A percentile compares a stretch with the other conserved stretches of the same genome.
phyloP scores from a whole-genome alignment of 92 coral and sea anemone genomes.

The Micromussa lordhowensis region DNA sequence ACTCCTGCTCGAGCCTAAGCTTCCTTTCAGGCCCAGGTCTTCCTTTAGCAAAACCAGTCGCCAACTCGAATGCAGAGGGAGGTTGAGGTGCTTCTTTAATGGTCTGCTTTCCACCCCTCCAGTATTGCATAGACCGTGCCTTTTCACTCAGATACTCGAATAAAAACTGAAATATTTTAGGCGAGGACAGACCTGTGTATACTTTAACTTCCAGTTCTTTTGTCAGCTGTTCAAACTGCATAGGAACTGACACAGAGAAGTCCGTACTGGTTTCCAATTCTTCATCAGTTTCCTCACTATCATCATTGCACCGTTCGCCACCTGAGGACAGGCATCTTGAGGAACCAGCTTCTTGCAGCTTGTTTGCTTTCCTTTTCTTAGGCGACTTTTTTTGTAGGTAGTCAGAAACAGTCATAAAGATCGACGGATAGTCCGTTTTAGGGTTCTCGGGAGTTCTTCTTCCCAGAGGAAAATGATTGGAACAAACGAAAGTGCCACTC shows the following conservation, averaged over 20 bases:
- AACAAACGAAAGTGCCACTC: too few relatives aligned
- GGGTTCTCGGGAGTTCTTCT: too few relatives aligned
- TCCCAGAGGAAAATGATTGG: too few relatives aligned
- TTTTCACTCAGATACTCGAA: constrained; percentile 51
- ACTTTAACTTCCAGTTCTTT: too few relatives aligned
- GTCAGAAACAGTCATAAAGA: too few relatives aligned
- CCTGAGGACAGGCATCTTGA: too few relatives aligned
- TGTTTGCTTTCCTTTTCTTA: constrained; percentile 51
- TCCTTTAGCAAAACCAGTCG: constrained; percentile 29
- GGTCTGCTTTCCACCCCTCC: constrained; percentile 76
- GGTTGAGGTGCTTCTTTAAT: constrained; percentile 54
- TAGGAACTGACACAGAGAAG: constrained; percentile 10
- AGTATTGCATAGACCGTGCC: constrained; percentile 69
- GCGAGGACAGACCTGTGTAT: too few relatives aligned
- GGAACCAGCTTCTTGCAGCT: neutral
- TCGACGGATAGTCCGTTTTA: too few relatives aligned
- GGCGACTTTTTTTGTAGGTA: constrained; percentile 49
- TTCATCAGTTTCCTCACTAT: neutral
- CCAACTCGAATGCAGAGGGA: constrained; percentile 32
- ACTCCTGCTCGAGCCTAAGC: neutral
- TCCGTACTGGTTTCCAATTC: constrained; percentile 10
- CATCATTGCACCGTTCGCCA: too few relatives aligned
- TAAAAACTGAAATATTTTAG: too few relatives aligned
- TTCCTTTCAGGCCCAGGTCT: constrained; percentile 52
- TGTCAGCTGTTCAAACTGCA: too few relatives aligned